Evolutionary conservation across 2,113 vertebrate genomes (phyloP).

Genomic region (Lycaon pictus): DNA sequence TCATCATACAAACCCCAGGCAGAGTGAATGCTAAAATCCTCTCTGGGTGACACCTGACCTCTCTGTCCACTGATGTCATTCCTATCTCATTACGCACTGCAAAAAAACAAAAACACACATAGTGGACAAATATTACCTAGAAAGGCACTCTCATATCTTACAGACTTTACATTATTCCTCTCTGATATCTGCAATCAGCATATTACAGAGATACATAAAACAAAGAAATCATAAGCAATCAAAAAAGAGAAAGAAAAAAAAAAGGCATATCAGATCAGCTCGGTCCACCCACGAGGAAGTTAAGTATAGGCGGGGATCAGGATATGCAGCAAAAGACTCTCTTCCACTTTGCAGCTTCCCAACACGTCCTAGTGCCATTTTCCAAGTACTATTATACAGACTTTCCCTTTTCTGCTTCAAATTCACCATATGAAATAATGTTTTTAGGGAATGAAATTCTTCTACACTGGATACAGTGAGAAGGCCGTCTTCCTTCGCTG

Average conservation of each 20-base stretch:
- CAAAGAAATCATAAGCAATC: slow-evolving; percentile 54
- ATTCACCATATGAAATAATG: neutral
- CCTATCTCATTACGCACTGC: slow-evolving; percentile 49
- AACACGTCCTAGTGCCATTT: neutral
- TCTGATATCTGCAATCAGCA: slow-evolving; percentile 56
- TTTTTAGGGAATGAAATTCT: neutral
- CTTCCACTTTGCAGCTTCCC: neutral
- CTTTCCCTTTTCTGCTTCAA: neutral
- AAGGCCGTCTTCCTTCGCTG: neutral
- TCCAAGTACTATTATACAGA: neutral
- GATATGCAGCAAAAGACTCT: neutral
- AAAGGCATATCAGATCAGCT: neutral
- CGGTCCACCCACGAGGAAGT: neutral
- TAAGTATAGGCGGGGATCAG: neutral
- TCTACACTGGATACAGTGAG: neutral
- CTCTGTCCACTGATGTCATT: slow-evolving; percentile 60
- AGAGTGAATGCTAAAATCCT: slow-evolving; percentile 12
- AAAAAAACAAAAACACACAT: slow-evolving; percentile 1
- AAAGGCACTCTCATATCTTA: neutral
- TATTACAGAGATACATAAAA: slow-evolving; percentile 37
- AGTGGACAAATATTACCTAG: neutral
- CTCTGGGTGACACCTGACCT: slow-evolving; percentile 58
- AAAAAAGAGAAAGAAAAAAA: slow-evolving; percentile 41
- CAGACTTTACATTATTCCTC: neutral
- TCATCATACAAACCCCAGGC: slow-evolving; percentile 37